Evolutionary conservation across 1,140 invertebrate genomes (phyloP).

Genomic region (Bemisia tabaci): DNA sequence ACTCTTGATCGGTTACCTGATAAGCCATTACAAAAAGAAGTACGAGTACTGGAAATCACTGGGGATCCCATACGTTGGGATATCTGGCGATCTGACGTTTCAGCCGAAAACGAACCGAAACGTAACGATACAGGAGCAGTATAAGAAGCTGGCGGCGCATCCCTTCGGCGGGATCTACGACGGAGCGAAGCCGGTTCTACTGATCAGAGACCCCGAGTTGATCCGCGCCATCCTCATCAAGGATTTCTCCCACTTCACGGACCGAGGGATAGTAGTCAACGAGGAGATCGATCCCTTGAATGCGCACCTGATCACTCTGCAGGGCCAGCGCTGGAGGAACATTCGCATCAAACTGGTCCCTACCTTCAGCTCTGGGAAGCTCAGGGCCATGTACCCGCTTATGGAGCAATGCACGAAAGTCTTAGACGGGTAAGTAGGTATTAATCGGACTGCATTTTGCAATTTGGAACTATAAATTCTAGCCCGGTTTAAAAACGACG

Average conservation of each 20-base stretch:
- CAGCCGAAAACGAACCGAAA: no score
- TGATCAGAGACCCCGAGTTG: conserved; percentile 32
- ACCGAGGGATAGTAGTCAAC: conserved; percentile 29
- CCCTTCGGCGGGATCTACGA: conserved; percentile 30
- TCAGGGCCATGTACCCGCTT: conserved; percentile 32
- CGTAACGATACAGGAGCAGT: conserved; percentile 20
- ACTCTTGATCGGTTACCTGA: no score
- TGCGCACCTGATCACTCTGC: conserved; percentile 31
- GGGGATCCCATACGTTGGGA: conserved; percentile 25
- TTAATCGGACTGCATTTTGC: no score
- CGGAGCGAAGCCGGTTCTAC: conserved; percentile 29
- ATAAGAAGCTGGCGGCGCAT: conserved; percentile 17
- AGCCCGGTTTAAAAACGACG: no score
- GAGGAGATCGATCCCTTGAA: conserved; percentile 26
- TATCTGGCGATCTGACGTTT: no score
- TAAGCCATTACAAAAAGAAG: no score
- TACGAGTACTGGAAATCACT: conserved; percentile 29
- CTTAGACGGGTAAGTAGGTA: conserved; percentile 20
- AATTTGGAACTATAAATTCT: no score
- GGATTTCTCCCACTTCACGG: conserved; percentile 36
- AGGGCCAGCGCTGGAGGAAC: conserved; percentile 30
- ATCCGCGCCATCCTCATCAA: conserved; percentile 36
- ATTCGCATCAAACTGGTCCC: conserved; percentile 31
- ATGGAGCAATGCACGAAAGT: conserved; percentile 12
- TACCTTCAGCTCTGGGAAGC: conserved; percentile 32